These are phyloP conservation scores for Liodrosophila aerea DNA, from an alignment of 2,888 invertebrate species.

Conservation along the genomic window DNA sequence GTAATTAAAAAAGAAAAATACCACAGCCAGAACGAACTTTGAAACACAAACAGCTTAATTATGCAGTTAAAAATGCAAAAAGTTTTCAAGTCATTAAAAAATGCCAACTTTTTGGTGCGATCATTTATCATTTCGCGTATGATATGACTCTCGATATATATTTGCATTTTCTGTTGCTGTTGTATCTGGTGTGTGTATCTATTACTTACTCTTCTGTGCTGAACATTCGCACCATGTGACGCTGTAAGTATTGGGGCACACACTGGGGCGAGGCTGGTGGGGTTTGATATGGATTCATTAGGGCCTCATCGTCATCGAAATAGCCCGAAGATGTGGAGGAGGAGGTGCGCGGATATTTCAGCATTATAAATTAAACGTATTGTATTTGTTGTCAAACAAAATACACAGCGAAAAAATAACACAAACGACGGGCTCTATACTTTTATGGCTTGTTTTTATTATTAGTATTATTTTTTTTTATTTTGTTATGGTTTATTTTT, in stretches of 20 bases:
- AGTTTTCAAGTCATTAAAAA: neutral
- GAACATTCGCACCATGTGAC: constrained; percentile 81
- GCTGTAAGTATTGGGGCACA: constrained; percentile 74
- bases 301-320: constrained; percentile 76
- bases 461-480: constrained; percentile 5
- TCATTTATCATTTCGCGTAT: neutral
- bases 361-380: constrained; percentile 40
- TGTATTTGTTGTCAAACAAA: constrained; percentile 18
- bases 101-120: neutral
- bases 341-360: constrained; percentile 79
- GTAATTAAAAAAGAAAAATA: too few relatives aligned
- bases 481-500: constrained; percentile 38
- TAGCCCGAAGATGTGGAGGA: constrained; percentile 79
- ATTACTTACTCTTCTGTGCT: constrained; percentile 81
- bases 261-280: constrained; percentile 74
- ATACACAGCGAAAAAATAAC: constrained; percentile 4
- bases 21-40: neutral
- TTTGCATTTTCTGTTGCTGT: too few relatives aligned
- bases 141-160: too few relatives aligned
- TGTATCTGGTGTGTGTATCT: too few relatives aligned
- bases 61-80: constrained; percentile 4
- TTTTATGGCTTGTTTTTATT: neutral
- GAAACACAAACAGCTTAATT: neutral
- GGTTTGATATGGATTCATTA: constrained; percentile 77
- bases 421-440: constrained; percentile 5